Conservation (phyloP, 1,140 invertebrate species). For the Chrysopa pallens region DNA sequence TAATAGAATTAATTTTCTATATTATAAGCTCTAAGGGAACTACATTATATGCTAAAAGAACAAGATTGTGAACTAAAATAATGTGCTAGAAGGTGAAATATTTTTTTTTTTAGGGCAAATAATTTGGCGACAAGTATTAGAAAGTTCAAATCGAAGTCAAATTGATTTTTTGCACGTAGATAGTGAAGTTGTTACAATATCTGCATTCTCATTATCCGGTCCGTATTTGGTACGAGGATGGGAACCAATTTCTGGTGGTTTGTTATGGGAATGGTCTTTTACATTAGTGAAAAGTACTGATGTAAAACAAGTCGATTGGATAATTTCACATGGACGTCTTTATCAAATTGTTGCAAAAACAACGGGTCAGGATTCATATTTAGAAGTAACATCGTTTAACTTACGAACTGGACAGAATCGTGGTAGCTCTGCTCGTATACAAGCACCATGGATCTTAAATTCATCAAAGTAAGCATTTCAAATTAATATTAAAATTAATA, state of each 20-base stretch:
- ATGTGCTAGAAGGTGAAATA: no score
- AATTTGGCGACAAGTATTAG: constrained; percentile 65
- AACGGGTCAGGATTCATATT: constrained; percentile 38
- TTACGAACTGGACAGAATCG: constrained; percentile 42
- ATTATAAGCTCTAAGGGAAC: no score
- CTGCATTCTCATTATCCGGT: constrained; percentile 34
- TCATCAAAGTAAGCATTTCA: constrained; percentile 1
- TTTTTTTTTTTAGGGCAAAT: constrained; percentile 48
- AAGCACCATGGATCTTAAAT: constrained; percentile 40
- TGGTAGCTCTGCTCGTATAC: constrained; percentile 34
- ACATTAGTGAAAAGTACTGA: constrained; percentile 25
- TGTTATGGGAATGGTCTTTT: constrained; percentile 39
- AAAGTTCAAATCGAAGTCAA: constrained; percentile 38
- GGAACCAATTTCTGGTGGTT: constrained; percentile 47
- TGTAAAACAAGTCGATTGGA: constrained; percentile 30
- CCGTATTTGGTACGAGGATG: constrained; percentile 55
- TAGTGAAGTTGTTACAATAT: constrained; percentile 49
- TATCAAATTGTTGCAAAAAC: constrained; percentile 34
- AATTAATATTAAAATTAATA: constrained; percentile 1
- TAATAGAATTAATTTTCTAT: no score
- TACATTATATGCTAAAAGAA: no score
- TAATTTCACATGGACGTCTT: constrained; percentile 38
- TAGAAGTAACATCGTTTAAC: constrained; percentile 52
- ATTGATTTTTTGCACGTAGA: constrained; percentile 38
- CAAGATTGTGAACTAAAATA: no score